Conservation (phyloP, 2,113 vertebrate species). For the Climacteris rufus region DNA sequence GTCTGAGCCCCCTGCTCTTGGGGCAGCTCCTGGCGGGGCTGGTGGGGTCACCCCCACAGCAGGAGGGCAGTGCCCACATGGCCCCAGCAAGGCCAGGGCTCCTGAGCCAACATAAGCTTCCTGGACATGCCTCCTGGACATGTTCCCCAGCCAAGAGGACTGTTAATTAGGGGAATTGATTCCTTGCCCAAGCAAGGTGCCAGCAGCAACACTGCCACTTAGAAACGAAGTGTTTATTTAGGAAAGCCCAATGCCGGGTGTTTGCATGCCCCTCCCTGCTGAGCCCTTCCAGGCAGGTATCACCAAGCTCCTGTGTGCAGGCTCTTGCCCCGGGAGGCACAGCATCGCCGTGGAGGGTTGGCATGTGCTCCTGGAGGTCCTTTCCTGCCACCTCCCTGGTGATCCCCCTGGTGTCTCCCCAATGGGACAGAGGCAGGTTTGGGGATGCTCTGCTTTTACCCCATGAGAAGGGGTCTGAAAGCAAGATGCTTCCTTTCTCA, state of each 20-base stretch:
- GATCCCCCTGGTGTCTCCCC: not conserved
- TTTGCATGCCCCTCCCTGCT: not conserved
- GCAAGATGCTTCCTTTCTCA: not conserved
- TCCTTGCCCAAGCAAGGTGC: not conserved
- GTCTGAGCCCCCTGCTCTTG: not conserved
- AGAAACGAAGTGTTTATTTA: not conserved
- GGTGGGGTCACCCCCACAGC: not conserved
- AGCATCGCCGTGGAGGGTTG: not conserved
- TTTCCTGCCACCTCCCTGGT: not conserved
- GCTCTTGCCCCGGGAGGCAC: fast-evolving
- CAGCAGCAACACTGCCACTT: not conserved
- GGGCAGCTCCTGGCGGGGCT: not conserved
- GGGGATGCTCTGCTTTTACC: not conserved
- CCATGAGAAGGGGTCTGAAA: not conserved
- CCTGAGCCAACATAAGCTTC: not conserved
- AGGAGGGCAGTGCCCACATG: not conserved
- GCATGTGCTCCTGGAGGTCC: fast-evolving
- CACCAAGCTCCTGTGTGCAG: not conserved
- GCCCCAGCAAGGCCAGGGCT: not conserved
- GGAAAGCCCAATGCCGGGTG: fast-evolving
- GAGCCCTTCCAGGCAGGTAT: not conserved
- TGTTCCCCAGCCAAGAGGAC: fast-evolving
- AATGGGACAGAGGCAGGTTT: fast-evolving
- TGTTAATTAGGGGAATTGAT: not conserved
- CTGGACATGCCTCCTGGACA: fast-evolving